Evolutionary conservation across 2,888 invertebrate genomes (phyloP).

Genomic region (Pandemis heparana): DNA sequence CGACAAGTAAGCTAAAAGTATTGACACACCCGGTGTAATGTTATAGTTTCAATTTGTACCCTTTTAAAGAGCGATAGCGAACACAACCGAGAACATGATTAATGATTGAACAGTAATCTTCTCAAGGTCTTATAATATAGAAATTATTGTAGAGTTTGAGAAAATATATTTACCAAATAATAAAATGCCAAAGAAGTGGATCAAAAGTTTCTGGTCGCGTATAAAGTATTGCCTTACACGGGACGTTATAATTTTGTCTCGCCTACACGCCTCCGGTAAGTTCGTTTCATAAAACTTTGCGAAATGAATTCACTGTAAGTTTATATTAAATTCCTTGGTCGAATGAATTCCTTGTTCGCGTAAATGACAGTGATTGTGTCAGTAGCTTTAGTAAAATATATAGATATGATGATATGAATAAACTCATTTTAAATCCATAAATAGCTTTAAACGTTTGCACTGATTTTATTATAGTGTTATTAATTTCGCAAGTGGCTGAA

Average conservation of each 20-base stretch:
- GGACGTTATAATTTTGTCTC: neutral
- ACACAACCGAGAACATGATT: slow-evolving; percentile 12
- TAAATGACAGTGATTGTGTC: slow-evolving; percentile 10
- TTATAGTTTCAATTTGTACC: slow-evolving; percentile 50
- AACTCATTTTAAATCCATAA: neutral
- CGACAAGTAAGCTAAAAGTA: slow-evolving; percentile 53
- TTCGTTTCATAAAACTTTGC: neutral
- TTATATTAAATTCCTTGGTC: slow-evolving; percentile 26
- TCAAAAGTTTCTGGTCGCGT: neutral
- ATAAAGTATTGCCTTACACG: neutral
- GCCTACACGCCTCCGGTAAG: neutral
- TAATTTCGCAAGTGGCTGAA: neutral
- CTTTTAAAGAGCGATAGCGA: slow-evolving; percentile 36
- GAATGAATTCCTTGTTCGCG: slow-evolving; percentile 10
- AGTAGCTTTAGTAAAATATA: neutral
- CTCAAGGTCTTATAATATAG: neutral
- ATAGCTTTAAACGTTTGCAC: neutral
- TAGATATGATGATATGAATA: neutral
- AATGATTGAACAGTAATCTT: neutral
- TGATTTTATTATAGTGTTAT: neutral
- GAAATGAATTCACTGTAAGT: slow-evolving; percentile 5
- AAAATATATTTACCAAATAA: neutral
- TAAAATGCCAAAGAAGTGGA: neutral
- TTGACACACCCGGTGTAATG: slow-evolving; percentile 61
- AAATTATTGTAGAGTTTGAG: neutral